Conservation (phyloP, 2,797 vertebrate genomes). For the Peromyscus eremicus region DNA sequence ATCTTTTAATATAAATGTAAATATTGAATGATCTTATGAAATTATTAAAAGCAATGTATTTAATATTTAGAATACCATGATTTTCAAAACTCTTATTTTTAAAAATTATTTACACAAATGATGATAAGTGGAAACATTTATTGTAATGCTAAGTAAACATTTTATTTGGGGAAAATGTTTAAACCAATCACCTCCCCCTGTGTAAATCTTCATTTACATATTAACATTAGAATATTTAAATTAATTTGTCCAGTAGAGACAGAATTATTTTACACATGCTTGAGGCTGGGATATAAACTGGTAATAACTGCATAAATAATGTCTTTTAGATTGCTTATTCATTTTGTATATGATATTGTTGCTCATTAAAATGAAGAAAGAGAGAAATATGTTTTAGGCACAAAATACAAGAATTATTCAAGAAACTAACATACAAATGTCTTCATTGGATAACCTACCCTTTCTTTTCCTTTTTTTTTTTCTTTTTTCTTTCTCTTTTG, state of each 20-base stretch:
- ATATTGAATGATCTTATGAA: not conserved
- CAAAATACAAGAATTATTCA: not conserved
- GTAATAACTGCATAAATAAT: not conserved
- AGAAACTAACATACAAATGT: not conserved
- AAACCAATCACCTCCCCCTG: not conserved
- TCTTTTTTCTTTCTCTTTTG: not conserved
- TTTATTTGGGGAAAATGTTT: not conserved
- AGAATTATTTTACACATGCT: not conserved
- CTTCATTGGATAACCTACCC: constrained; percentile 65
- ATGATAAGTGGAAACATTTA: not conserved
- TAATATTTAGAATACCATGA: not conserved
- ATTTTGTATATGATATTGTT: not conserved
- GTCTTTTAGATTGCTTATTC: not conserved
- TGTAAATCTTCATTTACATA: not conserved
- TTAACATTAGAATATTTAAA: constrained; percentile 2
- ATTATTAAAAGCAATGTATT: not conserved
- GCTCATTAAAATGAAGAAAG: not conserved
- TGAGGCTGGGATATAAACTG: not conserved
- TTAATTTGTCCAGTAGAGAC: not conserved
- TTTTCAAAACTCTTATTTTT: constrained; percentile 18
- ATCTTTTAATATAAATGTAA: not conserved
- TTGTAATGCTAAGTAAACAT: not conserved
- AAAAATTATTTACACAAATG: not conserved
- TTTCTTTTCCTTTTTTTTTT: not conserved
- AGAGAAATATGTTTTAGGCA: not conserved